Base-by-base conservation (phyloP, 2,113 vertebrate genomes). In the Caranx ignobilis region DNA sequence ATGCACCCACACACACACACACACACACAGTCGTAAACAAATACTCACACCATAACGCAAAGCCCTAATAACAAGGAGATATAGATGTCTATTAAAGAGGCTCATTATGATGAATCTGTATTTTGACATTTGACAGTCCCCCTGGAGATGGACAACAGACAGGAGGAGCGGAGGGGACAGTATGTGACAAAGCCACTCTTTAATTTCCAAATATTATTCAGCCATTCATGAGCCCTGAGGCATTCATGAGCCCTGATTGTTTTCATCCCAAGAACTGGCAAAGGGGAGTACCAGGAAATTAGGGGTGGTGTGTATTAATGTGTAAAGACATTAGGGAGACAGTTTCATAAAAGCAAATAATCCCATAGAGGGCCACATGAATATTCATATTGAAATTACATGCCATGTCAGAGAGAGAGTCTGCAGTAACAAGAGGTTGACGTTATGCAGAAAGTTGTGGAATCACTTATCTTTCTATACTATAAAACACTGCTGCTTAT, bases 41-140 rank as follows among this genome's bases (percentile, higher is more conserved):
- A 70, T 43, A 18, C 3, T 43, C 60, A 76, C 35, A 66, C 41
- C 21, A 31, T 6, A 43, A 72, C 77, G 66, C 18, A 66, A 66
- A 66, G 62, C 39, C 18, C 35, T 67, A 70, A 81, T 52, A 78
- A 63, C 59, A 72, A 73, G 39, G 12, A 66, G 50, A 70, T 86
- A 87, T 67, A 81, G 77, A 87, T 79, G 81, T 75, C 57, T 73
- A 80, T 68, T 71, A 39, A 37, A 80, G 59, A 80, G 3, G 60
- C 8, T 11, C 62, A 16, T 56, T 75, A 5, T 67, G 75, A 87
- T 35, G 67, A 67, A 50, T 61, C 84, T 72, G 56, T 48, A 59
- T 76, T 34, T 52, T 81, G 81, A 88, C 77, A 90, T 76, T 1
- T 79, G 74, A 71, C 63, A 67, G 63, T 64, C n/a, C 56, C 56